Percentiles rank a stretch among this genome's conserved stretches.
phyloP scores from a whole-genome alignment of 2,888 invertebrate genomes.

The Drosophila maculinotata region DNA sequence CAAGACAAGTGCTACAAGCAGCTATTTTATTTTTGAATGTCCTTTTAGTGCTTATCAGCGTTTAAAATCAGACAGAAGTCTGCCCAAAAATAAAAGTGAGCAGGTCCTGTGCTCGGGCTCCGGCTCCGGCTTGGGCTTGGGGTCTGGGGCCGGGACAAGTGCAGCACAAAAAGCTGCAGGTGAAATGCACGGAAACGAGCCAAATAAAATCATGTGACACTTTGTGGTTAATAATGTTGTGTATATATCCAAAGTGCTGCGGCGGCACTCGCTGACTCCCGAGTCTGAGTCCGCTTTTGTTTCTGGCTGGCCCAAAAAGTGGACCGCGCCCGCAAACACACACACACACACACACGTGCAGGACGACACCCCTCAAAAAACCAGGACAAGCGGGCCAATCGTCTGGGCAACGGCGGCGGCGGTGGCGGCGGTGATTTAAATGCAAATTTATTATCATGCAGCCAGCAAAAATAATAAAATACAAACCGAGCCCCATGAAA shows the following conservation, averaged over 20 bases:
- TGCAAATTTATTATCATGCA: slow-evolving; percentile 80
- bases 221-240: slow-evolving; percentile 79
- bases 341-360: slow-evolving; percentile 9
- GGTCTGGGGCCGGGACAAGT: slow-evolving; percentile 7
- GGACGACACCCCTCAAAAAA: slow-evolving; percentile 42
- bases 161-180: slow-evolving; percentile 68
- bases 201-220: slow-evolving; percentile 81
- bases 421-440: slow-evolving; percentile 74
- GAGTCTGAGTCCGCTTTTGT: slow-evolving; percentile 48
- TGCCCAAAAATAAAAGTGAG: slow-evolving; percentile 68
- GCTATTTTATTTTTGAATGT: slow-evolving; percentile 78
- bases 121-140: neutral
- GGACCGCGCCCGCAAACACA: slow-evolving; percentile 10
- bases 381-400: slow-evolving; percentile 36
- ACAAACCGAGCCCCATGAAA: slow-evolving; percentile 37
- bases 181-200: slow-evolving; percentile 67
- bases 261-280: too few relatives aligned
- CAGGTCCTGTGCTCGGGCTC: slow-evolving; percentile 6
- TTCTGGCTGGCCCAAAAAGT: slow-evolving; percentile 45
- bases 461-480: slow-evolving; percentile 65
- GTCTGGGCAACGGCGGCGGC: slow-evolving; percentile 26
- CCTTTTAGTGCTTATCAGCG: slow-evolving; percentile 75
- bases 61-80: slow-evolving; percentile 67
- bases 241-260: slow-evolving; percentile 43
- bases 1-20: slow-evolving; percentile 73